Evolutionary conservation across 2,113 vertebrate genomes (phyloP).

Genomic region (Caloenas nicobarica): DNA sequence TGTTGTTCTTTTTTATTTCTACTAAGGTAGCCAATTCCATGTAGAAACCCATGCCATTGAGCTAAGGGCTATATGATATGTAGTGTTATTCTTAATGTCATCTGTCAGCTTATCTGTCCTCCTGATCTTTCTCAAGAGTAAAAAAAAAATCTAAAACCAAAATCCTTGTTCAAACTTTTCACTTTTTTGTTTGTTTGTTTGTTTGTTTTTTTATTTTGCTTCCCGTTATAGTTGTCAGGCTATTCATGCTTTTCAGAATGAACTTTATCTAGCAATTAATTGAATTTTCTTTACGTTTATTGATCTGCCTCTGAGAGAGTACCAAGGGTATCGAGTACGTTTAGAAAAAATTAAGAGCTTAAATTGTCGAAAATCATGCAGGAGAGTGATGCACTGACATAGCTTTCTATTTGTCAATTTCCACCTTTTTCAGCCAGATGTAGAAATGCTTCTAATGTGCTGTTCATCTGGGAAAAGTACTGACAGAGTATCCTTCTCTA

Average conservation of each 20-base stretch:
- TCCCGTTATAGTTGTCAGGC: not conserved
- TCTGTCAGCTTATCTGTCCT: not conserved
- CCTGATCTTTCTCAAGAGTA: not conserved
- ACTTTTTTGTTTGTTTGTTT: not conserved
- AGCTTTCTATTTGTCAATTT: not conserved
- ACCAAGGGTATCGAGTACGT: not conserved
- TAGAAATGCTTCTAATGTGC: not conserved
- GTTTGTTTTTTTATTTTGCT: not conserved
- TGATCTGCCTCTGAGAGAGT: not conserved
- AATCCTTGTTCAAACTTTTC: not conserved
- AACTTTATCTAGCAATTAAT: not conserved
- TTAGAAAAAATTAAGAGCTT: not conserved
- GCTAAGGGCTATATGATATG: not conserved
- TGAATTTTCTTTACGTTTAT: not conserved
- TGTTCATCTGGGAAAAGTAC: not conserved
- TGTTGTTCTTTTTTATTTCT: not conserved
- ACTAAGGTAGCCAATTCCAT: not conserved
- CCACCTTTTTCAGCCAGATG: not conserved
- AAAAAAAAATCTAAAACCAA: not conserved
- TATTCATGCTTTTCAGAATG: not conserved
- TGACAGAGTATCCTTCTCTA: not conserved
- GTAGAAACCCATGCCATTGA: not conserved
- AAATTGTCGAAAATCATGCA: not conserved
- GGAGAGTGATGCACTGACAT: not conserved
- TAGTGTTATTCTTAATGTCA: not conserved